These are phyloP conservation scores for Herminia tarsipennalis DNA, from an alignment of 2,888 invertebrate species.

Conservation along the genomic window DNA sequence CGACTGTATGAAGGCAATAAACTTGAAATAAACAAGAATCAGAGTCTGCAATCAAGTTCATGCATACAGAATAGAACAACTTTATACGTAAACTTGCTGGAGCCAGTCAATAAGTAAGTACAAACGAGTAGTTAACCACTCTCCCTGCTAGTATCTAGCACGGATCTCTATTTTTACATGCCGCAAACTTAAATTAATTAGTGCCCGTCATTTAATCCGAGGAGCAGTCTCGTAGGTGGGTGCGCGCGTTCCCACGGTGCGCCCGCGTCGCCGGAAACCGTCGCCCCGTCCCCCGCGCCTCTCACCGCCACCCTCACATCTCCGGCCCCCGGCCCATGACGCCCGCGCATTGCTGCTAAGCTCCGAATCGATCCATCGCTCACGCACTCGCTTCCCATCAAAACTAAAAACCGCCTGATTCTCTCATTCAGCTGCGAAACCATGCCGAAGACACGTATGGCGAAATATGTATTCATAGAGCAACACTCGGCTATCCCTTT, in stretches of 20 bases:
- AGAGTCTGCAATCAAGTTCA: slow-evolving; percentile 34
- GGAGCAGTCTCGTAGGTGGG: slow-evolving; percentile 74
- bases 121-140: slow-evolving; percentile 34
- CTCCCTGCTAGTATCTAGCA: slow-evolving; percentile 47
- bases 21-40: slow-evolving; percentile 33
- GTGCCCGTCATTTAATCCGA: slow-evolving; percentile 79
- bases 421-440: slow-evolving; percentile 73
- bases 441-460: slow-evolving; percentile 72
- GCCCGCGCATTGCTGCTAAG: slow-evolving; percentile 64
- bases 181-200: slow-evolving; percentile 79
- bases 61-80: slow-evolving; percentile 30
- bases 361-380: slow-evolving; percentile 73
- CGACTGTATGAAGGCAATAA: slow-evolving; percentile 21
- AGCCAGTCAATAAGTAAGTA: slow-evolving; percentile 31
- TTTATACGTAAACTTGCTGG: slow-evolving; percentile 24
- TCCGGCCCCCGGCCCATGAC: slow-evolving; percentile 52
- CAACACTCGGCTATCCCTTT: slow-evolving; percentile 60
- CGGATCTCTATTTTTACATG: slow-evolving; percentile 68
- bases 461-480: slow-evolving; percentile 68
- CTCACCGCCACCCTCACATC: slow-evolving; percentile 36
- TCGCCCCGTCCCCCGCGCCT: slow-evolving; percentile 51
- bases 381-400: slow-evolving; percentile 74
- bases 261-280: slow-evolving; percentile 78
- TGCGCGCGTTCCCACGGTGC: slow-evolving; percentile 81
- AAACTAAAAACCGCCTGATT: slow-evolving; percentile 60